Evolutionary conservation across 1,140 invertebrate genomes (phyloP).

Genomic region (Heliconius eleuchia): DNA sequence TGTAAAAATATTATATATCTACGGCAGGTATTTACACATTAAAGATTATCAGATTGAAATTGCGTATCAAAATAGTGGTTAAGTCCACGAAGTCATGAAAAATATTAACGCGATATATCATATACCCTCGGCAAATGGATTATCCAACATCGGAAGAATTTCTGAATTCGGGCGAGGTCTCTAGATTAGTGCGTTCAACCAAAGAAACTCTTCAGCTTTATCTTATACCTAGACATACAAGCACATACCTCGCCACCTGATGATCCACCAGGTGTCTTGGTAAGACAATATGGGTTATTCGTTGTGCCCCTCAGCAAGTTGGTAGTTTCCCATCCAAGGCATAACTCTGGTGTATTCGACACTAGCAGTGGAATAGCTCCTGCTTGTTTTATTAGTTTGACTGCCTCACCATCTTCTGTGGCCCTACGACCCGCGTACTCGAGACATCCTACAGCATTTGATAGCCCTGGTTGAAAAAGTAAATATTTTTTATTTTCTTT

Average conservation of each 20-base stretch:
- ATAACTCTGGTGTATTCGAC: conserved; percentile 92
- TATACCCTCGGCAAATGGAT: too few species aligned
- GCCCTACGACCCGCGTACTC: conserved; percentile 82
- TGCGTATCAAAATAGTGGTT: too few species aligned
- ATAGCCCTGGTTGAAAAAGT: conserved; percentile 80
- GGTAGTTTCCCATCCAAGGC: conserved; percentile 85
- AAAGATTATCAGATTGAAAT: too few species aligned
- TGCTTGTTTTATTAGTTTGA: conserved; percentile 83
- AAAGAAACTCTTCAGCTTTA: background rate
- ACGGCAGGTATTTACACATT: too few species aligned
- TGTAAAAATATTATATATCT: too few species aligned
- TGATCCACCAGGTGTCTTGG: conserved; percentile 86
- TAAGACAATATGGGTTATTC: conserved; percentile 89
- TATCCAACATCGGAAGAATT: too few species aligned
- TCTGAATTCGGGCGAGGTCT: too few species aligned
- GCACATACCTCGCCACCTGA: conserved; percentile 87
- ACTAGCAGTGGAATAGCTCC: conserved; percentile 91
- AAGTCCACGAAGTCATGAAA: too few species aligned
- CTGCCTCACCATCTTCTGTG: conserved; percentile 83
- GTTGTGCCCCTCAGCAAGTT: conserved; percentile 86
- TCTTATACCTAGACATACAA: background rate
- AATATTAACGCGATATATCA: too few species aligned
- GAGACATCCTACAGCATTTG: conserved; percentile 84
- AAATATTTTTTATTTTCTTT: background rate
- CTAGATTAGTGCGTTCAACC: background rate